A percentile compares a stretch with the other conserved stretches of the same genome.
Conservation (phyloP, 2,797 vertebrate species). For the Anguilla anguilla region DNA sequence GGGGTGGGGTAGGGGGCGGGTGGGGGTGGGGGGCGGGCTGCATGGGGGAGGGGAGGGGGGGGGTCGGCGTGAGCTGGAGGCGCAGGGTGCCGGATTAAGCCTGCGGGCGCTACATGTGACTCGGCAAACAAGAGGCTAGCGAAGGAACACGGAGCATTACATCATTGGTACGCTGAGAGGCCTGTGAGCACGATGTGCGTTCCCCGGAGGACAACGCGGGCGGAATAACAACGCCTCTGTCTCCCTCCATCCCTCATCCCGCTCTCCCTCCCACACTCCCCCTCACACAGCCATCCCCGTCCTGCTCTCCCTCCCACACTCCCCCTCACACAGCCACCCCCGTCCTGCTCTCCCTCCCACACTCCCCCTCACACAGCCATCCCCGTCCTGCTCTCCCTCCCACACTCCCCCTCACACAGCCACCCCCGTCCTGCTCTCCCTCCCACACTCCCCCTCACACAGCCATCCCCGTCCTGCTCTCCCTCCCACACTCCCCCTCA, state of each 20-base stretch:
- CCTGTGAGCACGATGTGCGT: conserved; percentile 64
- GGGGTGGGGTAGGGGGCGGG: neutral
- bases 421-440: conserved; percentile 30
- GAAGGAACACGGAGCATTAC: conserved; percentile 64
- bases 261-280: neutral
- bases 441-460: neutral
- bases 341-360: conserved; percentile 1
- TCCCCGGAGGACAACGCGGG: conserved; percentile 63
- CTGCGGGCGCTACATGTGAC: conserved; percentile 67
- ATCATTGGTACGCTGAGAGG: conserved; percentile 67
- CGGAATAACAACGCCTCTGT: conserved; percentile 54
- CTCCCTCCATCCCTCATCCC: conserved; percentile 30
- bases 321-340: too few species aligned
- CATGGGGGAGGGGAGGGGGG: conserved; percentile 40
- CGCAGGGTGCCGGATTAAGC: conserved; percentile 31
- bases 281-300: neutral
- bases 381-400: neutral
- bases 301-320: too few species aligned
- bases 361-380: neutral
- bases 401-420: too few species aligned
- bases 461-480: neutral
- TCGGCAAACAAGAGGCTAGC: conserved; percentile 66
- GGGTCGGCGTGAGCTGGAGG: conserved; percentile 43
- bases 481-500: too few species aligned
- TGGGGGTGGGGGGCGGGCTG: neutral